These are phyloP conservation scores for Pristiophorus japonicus DNA, from an alignment of 2,113 vertebrate species.

Conservation along the genomic window DNA sequence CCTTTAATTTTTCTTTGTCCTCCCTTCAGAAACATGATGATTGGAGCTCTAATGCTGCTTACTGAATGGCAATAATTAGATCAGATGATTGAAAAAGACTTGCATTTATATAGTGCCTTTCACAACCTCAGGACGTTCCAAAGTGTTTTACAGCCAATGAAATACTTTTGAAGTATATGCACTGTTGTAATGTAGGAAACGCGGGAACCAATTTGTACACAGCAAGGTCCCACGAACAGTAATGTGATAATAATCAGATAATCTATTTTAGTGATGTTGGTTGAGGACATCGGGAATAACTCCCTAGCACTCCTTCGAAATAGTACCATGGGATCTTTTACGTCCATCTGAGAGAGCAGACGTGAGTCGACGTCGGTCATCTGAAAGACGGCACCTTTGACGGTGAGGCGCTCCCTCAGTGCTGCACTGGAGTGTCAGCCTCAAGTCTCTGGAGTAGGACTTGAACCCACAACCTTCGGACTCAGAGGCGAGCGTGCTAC, in stretches of 20 bases:
- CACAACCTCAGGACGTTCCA: not conserved
- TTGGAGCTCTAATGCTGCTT: not conserved
- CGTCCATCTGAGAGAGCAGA: not conserved
- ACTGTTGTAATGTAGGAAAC: not conserved
- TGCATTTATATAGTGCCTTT: not conserved
- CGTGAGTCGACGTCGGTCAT: not conserved
- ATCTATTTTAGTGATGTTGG: not conserved
- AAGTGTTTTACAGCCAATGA: not conserved
- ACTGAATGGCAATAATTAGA: not conserved
- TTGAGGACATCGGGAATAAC: not conserved
- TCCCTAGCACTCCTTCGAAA: not conserved
- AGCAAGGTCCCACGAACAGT: not conserved
- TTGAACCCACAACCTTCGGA: not conserved
- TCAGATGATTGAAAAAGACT: not conserved
- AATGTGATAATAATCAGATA: not conserved
- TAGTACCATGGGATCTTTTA: not conserved
- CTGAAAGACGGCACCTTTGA: not conserved
- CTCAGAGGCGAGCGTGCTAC: not conserved
- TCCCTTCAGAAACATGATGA: not conserved
- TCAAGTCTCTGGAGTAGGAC: not conserved
- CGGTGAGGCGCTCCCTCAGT: not conserved
- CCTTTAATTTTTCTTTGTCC: not conserved
- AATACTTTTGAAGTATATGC: not conserved
- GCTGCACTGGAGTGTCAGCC: not conserved
- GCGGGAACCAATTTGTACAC: not conserved